Percentiles rank a stretch among this genome's conserved stretches.
These are phyloP conservation scores for Leptodirus hochenwartii DNA, from an alignment of 2,888 invertebrate species.

Conservation along the genomic window DNA sequence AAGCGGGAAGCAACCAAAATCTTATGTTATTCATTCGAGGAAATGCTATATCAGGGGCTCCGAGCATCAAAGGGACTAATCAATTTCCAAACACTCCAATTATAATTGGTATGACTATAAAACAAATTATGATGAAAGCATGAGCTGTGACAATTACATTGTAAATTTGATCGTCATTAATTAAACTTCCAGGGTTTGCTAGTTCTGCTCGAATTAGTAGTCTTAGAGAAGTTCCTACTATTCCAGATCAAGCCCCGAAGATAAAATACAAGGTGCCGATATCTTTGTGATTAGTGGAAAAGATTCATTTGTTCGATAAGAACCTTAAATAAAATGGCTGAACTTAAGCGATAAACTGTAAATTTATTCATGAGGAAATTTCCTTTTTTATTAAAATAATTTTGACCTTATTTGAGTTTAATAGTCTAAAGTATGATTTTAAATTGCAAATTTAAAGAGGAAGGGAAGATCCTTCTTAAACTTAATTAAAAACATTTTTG, in stretches of 20 bases:
- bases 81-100: slow-evolving; percentile 76
- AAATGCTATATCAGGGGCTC: slow-evolving; percentile 64
- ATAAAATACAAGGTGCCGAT: slow-evolving; percentile 57
- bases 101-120: slow-evolving; percentile 44
- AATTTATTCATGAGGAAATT: slow-evolving; percentile 34
- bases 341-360: slow-evolving; percentile 43
- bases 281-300: slow-evolving; percentile 57
- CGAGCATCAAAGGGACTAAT: slow-evolving; percentile 57
- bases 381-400: too few species aligned
- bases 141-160: slow-evolving; percentile 63
- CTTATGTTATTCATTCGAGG: slow-evolving; percentile 75
- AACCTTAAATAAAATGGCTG: slow-evolving; percentile 49
- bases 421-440: slow-evolving; percentile 37
- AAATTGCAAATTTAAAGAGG: slow-evolving; percentile 43
- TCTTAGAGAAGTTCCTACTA: slow-evolving; percentile 51
- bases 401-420: too few species aligned
- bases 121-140: slow-evolving; percentile 67
- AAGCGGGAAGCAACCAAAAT: slow-evolving; percentile 59
- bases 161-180: slow-evolving; percentile 60
- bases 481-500: too few species aligned
- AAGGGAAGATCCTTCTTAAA: slow-evolving; percentile 22
- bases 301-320: slow-evolving; percentile 48
- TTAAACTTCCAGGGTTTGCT: slow-evolving; percentile 43
- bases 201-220: slow-evolving; percentile 55
- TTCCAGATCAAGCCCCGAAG: slow-evolving; percentile 46